A percentile compares a stretch with the other conserved stretches of the same genome.
These are phyloP conservation scores for Fringilla coelebs DNA, from an alignment of 2,797 vertebrate genomes.

Conservation along the genomic window DNA sequence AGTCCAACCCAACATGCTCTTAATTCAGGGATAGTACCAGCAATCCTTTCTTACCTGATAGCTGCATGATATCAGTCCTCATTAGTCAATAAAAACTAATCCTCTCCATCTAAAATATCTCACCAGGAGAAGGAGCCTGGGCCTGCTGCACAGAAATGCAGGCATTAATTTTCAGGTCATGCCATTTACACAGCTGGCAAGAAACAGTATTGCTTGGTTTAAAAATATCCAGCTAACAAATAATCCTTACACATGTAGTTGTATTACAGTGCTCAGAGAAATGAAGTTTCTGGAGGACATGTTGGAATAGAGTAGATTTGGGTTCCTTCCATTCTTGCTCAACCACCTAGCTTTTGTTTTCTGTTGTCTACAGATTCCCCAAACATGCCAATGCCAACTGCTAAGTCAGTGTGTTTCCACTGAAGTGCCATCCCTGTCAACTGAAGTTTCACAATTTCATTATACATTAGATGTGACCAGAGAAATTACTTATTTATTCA, in stretches of 20 bases:
- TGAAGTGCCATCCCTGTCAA: not conserved
- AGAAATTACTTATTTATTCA: constrained; percentile 16
- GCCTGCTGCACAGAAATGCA: not conserved
- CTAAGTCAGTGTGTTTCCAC: not conserved
- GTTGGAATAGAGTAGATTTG: not conserved
- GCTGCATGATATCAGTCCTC: not conserved
- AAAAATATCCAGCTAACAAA: not conserved
- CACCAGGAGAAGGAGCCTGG: not conserved
- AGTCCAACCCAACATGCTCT: not conserved
- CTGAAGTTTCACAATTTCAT: not conserved
- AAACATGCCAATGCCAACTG: not conserved
- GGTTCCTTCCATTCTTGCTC: not conserved
- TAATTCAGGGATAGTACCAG: constrained; percentile 40
- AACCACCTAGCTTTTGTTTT: not conserved
- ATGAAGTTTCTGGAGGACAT: not conserved
- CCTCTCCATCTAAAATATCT: not conserved
- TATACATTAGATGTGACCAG: not conserved
- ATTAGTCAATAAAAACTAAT: not conserved
- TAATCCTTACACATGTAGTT: not conserved
- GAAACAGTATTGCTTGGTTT: not conserved
- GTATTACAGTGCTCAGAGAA: not conserved
- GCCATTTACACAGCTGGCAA: not conserved
- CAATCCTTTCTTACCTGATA: not conserved
- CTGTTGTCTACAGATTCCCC: not conserved
- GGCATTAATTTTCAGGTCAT: not conserved